A percentile compares a stretch with the other conserved stretches of the same genome.
Conservation (phyloP, 2,113 vertebrate species). For the Lepus europaeus region DNA sequence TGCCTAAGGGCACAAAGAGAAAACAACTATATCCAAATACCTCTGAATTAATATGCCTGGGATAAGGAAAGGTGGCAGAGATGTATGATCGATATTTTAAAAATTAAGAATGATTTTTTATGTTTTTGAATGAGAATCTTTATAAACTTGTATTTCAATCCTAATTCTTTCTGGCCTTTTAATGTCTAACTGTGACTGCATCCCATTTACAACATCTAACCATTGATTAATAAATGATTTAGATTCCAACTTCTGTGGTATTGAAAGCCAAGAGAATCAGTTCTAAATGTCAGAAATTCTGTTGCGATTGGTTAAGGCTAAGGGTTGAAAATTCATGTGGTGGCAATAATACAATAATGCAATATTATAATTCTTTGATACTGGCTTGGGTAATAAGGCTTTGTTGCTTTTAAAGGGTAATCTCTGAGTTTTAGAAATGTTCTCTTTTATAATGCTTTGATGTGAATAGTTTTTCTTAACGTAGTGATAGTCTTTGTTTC, state of each 20-base stretch:
- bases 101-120: constrained; percentile 67
- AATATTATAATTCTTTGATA: constrained; percentile 48
- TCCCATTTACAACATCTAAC: not conserved
- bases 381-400: constrained; percentile 17
- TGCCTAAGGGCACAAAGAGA: constrained; percentile 59
- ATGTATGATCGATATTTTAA: constrained; percentile 38
- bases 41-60: constrained; percentile 49
- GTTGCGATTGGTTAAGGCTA: constrained; percentile 53
- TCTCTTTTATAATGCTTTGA: constrained; percentile 44
- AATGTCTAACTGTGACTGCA: constrained; percentile 69
- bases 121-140: constrained; percentile 68
- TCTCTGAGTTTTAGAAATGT: not conserved
- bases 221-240: constrained; percentile 67
- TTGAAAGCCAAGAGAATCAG: constrained; percentile 62
- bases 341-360: constrained; percentile 31
- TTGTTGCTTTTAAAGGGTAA: constrained; percentile 13
- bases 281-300: constrained; percentile 17
- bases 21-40: not conserved
- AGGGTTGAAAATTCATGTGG: constrained; percentile 40
- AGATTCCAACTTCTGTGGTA: constrained; percentile 64
- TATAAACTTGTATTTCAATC: constrained; percentile 33
- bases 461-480: constrained; percentile 48
- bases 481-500: not conserved
- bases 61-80: constrained; percentile 52
- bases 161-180: constrained; percentile 54